Conservation (phyloP, 2,797 vertebrate species). For the Gallinago stenura region DNA sequence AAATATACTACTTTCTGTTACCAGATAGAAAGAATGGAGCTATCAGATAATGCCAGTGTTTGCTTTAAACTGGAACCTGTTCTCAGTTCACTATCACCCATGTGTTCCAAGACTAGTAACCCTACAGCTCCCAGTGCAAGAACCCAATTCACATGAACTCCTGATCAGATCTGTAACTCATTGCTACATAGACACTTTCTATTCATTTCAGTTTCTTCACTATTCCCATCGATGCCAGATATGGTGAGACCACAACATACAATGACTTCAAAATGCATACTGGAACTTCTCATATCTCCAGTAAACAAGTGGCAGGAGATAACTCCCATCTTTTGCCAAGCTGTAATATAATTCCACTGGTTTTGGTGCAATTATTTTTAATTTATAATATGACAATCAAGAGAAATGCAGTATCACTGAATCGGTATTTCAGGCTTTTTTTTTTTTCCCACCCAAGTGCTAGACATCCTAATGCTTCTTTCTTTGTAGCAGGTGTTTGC, state of each 20-base stretch:
- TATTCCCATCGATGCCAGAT: neutral
- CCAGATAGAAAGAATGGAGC: neutral
- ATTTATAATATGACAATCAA: neutral
- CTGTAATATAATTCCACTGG: neutral
- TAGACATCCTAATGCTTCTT: neutral
- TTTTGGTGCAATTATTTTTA: neutral
- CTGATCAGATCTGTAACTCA: neutral
- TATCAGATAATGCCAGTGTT: neutral
- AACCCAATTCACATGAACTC: neutral
- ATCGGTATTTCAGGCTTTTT: neutral
- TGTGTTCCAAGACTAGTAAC: neutral
- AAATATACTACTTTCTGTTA: neutral
- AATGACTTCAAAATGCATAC: accelerated
- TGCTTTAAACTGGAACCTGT: neutral
- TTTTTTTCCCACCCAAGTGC: neutral
- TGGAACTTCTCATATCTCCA: neutral
- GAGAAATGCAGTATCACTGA: neutral
- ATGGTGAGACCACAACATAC: neutral
- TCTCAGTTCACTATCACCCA: neutral
- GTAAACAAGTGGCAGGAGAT: neutral
- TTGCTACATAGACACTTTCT: neutral
- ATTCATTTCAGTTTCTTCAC: neutral
- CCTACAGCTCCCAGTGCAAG: neutral
- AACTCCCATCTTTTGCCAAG: neutral
- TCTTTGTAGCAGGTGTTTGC: neutral